These are phyloP conservation scores for Guaruba guarouba DNA, from an alignment of 2,113 vertebrate genomes.

Conservation along the genomic window DNA sequence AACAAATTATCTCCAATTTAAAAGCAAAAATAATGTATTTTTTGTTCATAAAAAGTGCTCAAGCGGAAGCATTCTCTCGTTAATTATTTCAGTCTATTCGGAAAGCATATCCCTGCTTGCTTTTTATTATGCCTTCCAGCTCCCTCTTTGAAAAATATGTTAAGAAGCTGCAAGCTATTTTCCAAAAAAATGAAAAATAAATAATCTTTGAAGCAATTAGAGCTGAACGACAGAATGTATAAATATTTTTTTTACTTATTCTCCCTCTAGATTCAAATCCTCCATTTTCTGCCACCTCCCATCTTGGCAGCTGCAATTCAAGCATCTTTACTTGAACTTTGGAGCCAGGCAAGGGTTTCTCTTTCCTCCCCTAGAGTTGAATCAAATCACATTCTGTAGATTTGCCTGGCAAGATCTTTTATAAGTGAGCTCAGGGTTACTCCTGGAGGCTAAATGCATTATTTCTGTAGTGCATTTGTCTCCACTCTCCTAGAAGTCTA, in stretches of 20 bases:
- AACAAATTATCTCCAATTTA: slow-evolving; percentile 81
- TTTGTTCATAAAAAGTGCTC: slow-evolving; percentile 76
- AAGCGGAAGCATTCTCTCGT: slow-evolving; percentile 81
- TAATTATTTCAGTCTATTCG: slow-evolving; percentile 83
- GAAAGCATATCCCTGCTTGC: slow-evolving; percentile 78
- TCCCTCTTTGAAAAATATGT: slow-evolving; percentile 81
- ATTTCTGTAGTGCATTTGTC: slow-evolving; percentile 75
- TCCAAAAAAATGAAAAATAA: slow-evolving; percentile 78
- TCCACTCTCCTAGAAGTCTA: slow-evolving; percentile 59
- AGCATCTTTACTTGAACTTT: slow-evolving; percentile 75
- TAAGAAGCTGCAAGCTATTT: slow-evolving; percentile 80
- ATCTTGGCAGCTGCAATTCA: slow-evolving; percentile 66
- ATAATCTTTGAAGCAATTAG: slow-evolving; percentile 82
- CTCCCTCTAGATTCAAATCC: slow-evolving; percentile 71
- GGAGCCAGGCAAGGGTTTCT: slow-evolving; percentile 73
- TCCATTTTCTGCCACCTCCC: slow-evolving; percentile 67
- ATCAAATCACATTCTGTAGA: slow-evolving; percentile 69
- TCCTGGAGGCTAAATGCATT: slow-evolving; percentile 73
- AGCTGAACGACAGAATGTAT: slow-evolving; percentile 75
- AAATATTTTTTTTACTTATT: slow-evolving; percentile 77
- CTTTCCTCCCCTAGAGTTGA: slow-evolving; percentile 66
- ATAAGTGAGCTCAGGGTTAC: slow-evolving; percentile 66
- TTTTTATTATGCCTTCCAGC: slow-evolving; percentile 83
- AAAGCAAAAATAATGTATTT: slow-evolving; percentile 81
- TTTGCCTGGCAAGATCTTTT: slow-evolving; percentile 77